Conservation (phyloP, 2,797 vertebrate species). For the Pipistrellus pipistrellus region DNA sequence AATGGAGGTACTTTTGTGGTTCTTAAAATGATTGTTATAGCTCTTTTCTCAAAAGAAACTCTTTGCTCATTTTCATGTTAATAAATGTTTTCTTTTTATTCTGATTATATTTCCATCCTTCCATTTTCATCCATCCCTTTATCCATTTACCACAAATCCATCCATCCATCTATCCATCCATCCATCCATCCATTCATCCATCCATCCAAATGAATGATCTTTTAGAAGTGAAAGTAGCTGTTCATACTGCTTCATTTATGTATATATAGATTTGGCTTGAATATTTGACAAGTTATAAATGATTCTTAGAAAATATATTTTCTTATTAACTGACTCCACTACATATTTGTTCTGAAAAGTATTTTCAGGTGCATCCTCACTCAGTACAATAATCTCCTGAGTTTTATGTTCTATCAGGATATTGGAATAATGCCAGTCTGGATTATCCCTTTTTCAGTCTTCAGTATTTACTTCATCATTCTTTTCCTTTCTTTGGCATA, state of each 20-base stretch:
- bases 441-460: background rate
- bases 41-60: background rate
- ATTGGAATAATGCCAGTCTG: constrained; percentile 5
- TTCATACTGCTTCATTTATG: background rate
- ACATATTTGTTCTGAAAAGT: constrained; percentile 8
- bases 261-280: background rate
- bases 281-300: background rate
- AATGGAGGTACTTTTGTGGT: background rate
- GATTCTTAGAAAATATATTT: background rate
- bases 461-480: background rate
- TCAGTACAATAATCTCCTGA: background rate
- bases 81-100: background rate
- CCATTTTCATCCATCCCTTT: fast-evolving
- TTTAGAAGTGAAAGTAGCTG: background rate
- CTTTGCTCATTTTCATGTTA: background rate
- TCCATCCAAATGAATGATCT: background rate
- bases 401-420: constrained; percentile 11
- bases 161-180: too few relatives aligned
- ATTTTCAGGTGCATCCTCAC: constrained; percentile 3
- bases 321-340: background rate
- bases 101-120: background rate
- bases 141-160: too few relatives aligned
- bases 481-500: background rate
- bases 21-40: background rate
- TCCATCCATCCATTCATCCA: background rate